phyloP scores from a whole-genome alignment of 2,797 vertebrate species.

The Rhabdophis nuchalis region DNA sequence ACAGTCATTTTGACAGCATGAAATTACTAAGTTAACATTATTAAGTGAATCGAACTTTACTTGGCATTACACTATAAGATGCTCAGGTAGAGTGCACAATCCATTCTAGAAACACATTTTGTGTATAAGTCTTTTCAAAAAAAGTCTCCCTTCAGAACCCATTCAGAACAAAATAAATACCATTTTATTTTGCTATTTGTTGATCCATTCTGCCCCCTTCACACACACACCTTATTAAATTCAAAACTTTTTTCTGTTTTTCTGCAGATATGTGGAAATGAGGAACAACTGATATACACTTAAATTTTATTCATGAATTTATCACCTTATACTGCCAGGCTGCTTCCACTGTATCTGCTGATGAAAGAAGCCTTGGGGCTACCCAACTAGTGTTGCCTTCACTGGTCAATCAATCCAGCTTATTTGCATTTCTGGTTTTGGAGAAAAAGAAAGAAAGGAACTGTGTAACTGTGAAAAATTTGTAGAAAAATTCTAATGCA shows the following conservation, averaged over 20 bases:
- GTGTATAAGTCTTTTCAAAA: background rate
- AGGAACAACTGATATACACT: background rate
- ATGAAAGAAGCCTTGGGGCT: background rate
- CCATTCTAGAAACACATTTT: background rate
- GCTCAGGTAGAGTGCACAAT: background rate
- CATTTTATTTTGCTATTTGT: background rate
- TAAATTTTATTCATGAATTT: background rate
- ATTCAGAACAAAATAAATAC: background rate
- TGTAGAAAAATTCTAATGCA: background rate
- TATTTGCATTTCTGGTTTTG: background rate
- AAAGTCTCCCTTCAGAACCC: background rate
- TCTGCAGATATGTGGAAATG: background rate
- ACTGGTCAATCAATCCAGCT: background rate
- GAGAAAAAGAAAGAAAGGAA: background rate
- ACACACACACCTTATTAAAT: background rate
- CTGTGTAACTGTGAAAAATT: background rate
- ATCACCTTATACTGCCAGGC: background rate
- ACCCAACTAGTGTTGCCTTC: background rate
- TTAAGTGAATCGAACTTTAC: background rate
- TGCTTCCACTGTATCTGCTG: too few species aligned
- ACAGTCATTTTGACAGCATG: background rate
- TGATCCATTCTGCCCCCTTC: background rate
- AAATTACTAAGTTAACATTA: background rate
- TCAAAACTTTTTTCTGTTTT: background rate
- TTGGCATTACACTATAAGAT: background rate